Conservation (phyloP, 2,797 vertebrate species). For the Tolypeutes matacus region DNA sequence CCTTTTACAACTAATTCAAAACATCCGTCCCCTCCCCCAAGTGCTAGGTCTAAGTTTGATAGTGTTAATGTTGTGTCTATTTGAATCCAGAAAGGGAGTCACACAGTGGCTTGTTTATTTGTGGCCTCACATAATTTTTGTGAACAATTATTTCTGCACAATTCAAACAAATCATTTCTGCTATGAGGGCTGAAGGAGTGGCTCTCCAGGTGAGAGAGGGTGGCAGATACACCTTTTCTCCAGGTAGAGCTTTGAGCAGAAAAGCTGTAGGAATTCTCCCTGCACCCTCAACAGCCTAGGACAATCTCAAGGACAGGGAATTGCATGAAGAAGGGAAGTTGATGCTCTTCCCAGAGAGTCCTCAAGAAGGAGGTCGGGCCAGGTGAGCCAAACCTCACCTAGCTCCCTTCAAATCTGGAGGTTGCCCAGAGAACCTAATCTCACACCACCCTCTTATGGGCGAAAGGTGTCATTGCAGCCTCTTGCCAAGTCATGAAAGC, state of each 20-base stretch:
- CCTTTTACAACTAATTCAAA: not conserved
- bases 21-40: not conserved
- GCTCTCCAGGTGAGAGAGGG: not conserved
- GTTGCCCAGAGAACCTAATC: not conserved
- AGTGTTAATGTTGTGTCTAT: not conserved
- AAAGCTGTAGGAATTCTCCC: not conserved
- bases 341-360: not conserved
- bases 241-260: not conserved
- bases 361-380: not conserved
- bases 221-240: not conserved
- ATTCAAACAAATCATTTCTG: not conserved
- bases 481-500: not conserved
- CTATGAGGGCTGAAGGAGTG: not conserved
- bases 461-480: not conserved
- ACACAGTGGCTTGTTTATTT: not conserved
- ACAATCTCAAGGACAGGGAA: not conserved
- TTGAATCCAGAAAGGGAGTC: not conserved
- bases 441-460: conserved; percentile 57
- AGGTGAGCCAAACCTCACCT: not conserved
- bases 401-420: not conserved
- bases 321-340: not conserved
- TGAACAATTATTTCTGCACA: not conserved
- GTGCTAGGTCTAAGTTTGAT: not conserved
- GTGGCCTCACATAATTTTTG: not conserved
- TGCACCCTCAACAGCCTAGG: not conserved